Conservation (phyloP, 2,888 invertebrate genomes). For the Phengaris alcon region DNA sequence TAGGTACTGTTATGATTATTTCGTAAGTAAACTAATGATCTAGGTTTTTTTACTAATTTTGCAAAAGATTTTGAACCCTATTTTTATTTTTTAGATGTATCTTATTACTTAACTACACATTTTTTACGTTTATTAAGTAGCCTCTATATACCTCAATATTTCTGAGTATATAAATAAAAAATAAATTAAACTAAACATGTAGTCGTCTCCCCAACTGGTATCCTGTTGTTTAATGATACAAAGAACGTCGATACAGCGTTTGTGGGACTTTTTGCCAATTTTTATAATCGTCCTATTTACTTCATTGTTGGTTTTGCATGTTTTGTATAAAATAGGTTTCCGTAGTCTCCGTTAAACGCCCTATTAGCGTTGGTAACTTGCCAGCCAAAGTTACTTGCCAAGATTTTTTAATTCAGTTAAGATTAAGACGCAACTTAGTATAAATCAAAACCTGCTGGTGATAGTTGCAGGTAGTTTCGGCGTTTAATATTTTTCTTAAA, state of each 20-base stretch:
- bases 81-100: too few relatives aligned
- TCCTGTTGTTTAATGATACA: background rate
- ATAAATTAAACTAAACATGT: too few relatives aligned
- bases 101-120: too few relatives aligned
- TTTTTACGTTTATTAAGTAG: too few relatives aligned
- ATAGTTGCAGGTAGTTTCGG: background rate
- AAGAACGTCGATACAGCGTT: background rate
- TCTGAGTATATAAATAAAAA: too few relatives aligned
- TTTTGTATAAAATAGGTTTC: constrained; percentile 39
- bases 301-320: constrained; percentile 35
- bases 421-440: constrained; percentile 28
- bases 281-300: constrained; percentile 29
- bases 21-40: too few relatives aligned
- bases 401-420: constrained; percentile 29
- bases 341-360: constrained; percentile 41
- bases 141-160: too few relatives aligned
- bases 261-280: constrained; percentile 11
- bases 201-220: background rate
- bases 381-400: constrained; percentile 40
- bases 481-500: background rate
- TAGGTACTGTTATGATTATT: too few relatives aligned
- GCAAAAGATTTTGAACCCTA: too few relatives aligned
- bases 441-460: constrained; percentile 28
- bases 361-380: constrained; percentile 44
- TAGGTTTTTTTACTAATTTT: too few relatives aligned